Base-by-base conservation (phyloP, 2,797 vertebrate genomes). In the Artibeus jamaicensis region DNA sequence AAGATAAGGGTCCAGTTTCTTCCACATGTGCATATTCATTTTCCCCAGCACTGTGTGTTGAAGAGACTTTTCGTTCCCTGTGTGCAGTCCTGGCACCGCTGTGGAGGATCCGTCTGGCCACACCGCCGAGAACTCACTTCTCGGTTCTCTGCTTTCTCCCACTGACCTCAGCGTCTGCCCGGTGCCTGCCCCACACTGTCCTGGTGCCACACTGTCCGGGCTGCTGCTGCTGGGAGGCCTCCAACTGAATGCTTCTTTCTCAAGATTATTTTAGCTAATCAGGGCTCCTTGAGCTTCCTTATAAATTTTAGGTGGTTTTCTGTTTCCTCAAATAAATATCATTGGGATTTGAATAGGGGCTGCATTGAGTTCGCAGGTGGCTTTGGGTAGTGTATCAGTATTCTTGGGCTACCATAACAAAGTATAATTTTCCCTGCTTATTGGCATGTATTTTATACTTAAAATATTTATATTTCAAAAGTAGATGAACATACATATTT, bases 401-500 rank as follows among this genome's bases (percentile, higher is more conserved):
- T 86, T 29, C 44, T 62, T 59, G 62, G 19, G 14, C 73, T 71
- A 39, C 24, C 42, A 48, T 70, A 79, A 48, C 15, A 22, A 78
- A n/a, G 10, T 18, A 26, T 46, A 46, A 9, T 22, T 88, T 74
- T 48, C 10, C 21, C 57, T 29, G 76, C 55, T 32, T 82, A 68
- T 32, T 74, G 21, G 59, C 15, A 73, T 82, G 14, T 82, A 53
- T 73, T 91, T 90, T 86, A 68, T 73, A 46, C 42, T 92, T 86
- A 44, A 86, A 77, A 77, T 85, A 39, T 53, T 79, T 87, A 71
- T 55, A 50, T 70, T 91, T 83, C 34, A 91, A 93, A 95, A 95
- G 4, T 68, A 42, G 26, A 57, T 42, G 46, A 59, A 55, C 18
- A 55, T 67, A 18, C 48, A 19, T 55, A 67, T 83, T 73, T 91